Percentiles rank a stretch among this genome's conserved stretches.
Conservation (phyloP, 2,113 vertebrate genomes). For the Cervus canadensis region DNA sequence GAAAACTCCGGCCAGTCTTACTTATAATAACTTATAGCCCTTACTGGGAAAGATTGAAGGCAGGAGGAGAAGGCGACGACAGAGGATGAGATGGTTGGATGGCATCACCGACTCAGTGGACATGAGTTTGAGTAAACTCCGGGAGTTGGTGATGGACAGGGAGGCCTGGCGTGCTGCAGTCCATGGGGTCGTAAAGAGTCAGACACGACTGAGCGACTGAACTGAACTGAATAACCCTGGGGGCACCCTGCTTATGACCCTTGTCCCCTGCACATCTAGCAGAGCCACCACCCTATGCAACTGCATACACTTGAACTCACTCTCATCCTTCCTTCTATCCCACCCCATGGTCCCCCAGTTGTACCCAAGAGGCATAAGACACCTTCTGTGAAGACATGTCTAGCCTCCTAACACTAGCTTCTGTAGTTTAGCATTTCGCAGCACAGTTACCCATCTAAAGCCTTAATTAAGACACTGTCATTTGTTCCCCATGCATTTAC, state of each 20-base stretch:
- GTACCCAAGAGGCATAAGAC: background rate
- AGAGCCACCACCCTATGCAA: background rate
- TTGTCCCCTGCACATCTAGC: background rate
- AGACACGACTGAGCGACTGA: rapidly evolving
- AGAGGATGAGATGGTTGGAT: background rate
- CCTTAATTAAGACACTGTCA: background rate
- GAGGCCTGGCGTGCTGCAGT: background rate
- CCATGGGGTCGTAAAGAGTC: background rate
- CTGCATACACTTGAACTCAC: background rate
- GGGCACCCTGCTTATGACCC: too few relatives aligned
- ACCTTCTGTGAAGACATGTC: background rate
- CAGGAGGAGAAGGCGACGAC: background rate
- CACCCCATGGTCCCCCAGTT: background rate
- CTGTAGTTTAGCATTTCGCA: background rate
- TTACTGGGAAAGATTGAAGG: background rate
- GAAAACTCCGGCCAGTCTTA: background rate
- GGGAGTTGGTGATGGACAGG: background rate
- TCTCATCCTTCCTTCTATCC: background rate
- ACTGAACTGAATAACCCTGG: background rate
- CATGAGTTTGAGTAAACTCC: background rate
- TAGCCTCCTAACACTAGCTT: background rate
- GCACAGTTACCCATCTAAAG: background rate
- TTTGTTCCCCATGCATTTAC: too few relatives aligned
- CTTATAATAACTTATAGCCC: background rate
- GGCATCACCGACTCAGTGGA: background rate